phyloP scores from a whole-genome alignment of 2,113 vertebrate genomes.

The Cygnus atratus region DNA sequence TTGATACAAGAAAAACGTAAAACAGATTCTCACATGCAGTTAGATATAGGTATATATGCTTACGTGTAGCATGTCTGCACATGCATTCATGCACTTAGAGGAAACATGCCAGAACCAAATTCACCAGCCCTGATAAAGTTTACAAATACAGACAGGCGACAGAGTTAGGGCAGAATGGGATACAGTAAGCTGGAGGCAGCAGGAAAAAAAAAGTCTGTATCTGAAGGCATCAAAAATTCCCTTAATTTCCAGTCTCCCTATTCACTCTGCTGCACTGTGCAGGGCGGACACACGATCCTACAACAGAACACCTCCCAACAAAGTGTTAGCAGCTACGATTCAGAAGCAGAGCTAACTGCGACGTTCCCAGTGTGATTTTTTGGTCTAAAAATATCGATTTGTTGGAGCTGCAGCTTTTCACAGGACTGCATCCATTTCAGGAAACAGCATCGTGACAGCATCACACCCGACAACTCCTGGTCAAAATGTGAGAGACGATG shows the following conservation, averaged over 20 bases:
- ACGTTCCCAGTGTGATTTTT: not conserved
- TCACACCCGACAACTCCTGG: not conserved
- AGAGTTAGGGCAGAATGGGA: not conserved
- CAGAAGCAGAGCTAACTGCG: not conserved
- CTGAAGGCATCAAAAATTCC: not conserved
- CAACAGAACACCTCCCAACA: not conserved
- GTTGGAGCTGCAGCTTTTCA: not conserved
- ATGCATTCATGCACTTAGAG: rapidly evolving
- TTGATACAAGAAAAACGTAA: not conserved
- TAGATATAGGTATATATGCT: too few relatives aligned
- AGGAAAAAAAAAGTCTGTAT: not conserved
- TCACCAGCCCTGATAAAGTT: not conserved
- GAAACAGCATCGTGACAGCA: not conserved
- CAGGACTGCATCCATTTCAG: not conserved
- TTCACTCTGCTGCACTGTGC: not conserved
- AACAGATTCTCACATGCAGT: not conserved
- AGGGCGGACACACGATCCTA: not conserved
- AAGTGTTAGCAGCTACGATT: not conserved
- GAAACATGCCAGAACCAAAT: not conserved
- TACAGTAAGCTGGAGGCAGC: not conserved
- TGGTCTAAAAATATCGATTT: not conserved
- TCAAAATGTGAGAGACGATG: not conserved
- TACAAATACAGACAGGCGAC: not conserved
- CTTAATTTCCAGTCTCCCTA: not conserved
- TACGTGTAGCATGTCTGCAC: rapidly evolving